Conservation (phyloP, 53 echinoderm and acorn worm species). For the Temnopleurus reevesii region DNA sequence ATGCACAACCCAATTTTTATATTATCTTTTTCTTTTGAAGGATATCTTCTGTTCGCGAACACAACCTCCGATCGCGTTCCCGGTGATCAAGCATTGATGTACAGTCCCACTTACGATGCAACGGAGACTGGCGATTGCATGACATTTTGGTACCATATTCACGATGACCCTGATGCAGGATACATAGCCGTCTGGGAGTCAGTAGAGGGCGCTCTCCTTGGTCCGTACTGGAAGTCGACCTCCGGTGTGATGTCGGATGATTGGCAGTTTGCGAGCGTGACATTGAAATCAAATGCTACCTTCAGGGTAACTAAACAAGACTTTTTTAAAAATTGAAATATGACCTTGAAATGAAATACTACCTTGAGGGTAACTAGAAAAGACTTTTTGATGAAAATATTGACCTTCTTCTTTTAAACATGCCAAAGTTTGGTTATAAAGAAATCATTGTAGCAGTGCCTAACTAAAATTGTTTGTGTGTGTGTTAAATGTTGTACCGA, state of each 20-base stretch:
- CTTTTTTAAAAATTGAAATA: no score
- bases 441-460: no score
- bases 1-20: no score
- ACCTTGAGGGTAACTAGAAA: no score
- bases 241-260: not conserved
- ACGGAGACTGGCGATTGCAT: slow-evolving; percentile 68
- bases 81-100: slow-evolving; percentile 63
- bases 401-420: no score
- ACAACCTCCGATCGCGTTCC: slow-evolving; percentile 35
- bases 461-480: no score
- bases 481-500: no score
- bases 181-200: slow-evolving; percentile 35
- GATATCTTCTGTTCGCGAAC: slow-evolving; percentile 39
- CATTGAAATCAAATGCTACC: slow-evolving; percentile 22
- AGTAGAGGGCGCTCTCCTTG: slow-evolving; percentile 3
- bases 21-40: not conserved
- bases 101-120: slow-evolving; percentile 54
- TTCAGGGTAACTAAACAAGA: slow-evolving; percentile 39
- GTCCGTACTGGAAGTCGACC: slow-evolving; percentile 16
- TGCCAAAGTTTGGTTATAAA: no score
- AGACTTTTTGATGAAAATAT: no score
- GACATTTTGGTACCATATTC: slow-evolving; percentile 80
- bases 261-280: slow-evolving; percentile 46
- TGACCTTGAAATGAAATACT: no score
- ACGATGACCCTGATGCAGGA: slow-evolving; percentile 27